A percentile compares a stretch with the other conserved stretches of the same genome.
These are phyloP conservation scores for Morpho helenor DNA, from an alignment of 2,888 invertebrate genomes.

Conservation along the genomic window DNA sequence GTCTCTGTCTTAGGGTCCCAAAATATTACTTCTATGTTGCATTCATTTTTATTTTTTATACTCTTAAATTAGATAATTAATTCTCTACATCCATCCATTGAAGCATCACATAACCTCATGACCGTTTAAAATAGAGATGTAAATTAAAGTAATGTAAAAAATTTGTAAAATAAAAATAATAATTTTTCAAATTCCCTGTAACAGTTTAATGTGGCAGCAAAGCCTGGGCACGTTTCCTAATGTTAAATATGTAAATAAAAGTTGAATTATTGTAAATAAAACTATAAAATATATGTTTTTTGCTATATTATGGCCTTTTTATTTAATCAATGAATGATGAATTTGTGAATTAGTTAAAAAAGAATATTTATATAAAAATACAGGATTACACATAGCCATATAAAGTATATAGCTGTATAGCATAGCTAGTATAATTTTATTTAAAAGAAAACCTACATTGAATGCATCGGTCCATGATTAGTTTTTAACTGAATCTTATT, in stretches of 20 bases:
- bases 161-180: slow-evolving; percentile 44
- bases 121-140: slow-evolving; percentile 26
- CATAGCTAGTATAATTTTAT: too few species aligned
- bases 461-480: too few species aligned
- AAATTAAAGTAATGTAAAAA: slow-evolving; percentile 30
- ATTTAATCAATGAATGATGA: not conserved
- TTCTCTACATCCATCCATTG: slow-evolving; percentile 35
- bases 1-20: too few species aligned
- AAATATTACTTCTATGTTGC: too few species aligned
- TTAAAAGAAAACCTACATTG: too few species aligned
- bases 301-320: slow-evolving; percentile 54
- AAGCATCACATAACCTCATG: slow-evolving; percentile 33
- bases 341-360: too few species aligned
- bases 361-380: too few species aligned
- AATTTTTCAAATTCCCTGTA: slow-evolving; percentile 53
- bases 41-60: slow-evolving; percentile 34
- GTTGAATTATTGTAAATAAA: slow-evolving; percentile 78
- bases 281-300: slow-evolving; percentile 77
- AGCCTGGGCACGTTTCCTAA: slow-evolving; percentile 62
- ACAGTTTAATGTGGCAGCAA: slow-evolving; percentile 70
- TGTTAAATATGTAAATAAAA: slow-evolving; percentile 79
- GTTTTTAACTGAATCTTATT: too few species aligned
- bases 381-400: too few species aligned
- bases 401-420: too few species aligned
- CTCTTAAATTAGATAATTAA: slow-evolving; percentile 28